Conservation (phyloP, 2,888 invertebrate species). For the Seira ritae region DNA sequence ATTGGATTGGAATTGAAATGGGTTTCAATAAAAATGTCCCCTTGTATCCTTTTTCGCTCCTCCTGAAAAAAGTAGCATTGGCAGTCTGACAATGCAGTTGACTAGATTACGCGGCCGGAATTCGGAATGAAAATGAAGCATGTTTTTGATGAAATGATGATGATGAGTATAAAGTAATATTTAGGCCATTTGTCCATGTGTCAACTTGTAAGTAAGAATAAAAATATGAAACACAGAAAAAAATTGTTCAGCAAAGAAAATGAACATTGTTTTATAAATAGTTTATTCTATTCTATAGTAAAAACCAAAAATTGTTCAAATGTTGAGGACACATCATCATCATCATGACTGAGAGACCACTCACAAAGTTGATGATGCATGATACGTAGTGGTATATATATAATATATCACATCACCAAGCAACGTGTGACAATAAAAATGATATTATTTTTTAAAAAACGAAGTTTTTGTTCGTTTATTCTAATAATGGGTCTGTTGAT, state of each 20-base stretch:
- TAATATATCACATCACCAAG: background rate
- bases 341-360: constrained; percentile 38
- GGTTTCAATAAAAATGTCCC: background rate
- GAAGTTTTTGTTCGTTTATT: background rate
- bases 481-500: background rate
- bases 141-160: no score
- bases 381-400: constrained; percentile 9
- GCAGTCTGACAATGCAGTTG: no score
- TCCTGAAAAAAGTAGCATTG: background rate
- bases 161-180: no score
- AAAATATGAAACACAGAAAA: constrained; percentile 1
- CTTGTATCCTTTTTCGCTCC: background rate
- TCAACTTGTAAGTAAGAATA: background rate
- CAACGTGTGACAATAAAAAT: background rate
- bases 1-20: constrained; percentile 47
- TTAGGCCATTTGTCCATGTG: constrained; percentile 47
- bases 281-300: no score
- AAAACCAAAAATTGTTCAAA: background rate
- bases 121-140: no score
- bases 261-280: background rate
- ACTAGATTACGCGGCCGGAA: no score
- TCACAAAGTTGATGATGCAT: constrained; percentile 60
- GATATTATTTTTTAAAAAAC: background rate
- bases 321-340: background rate
- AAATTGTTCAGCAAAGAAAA: background rate